A percentile compares a stretch with the other conserved stretches of the same genome.
Conservation (phyloP, 1,140 invertebrate species). For the Stegodyphus mimosarum region DNA sequence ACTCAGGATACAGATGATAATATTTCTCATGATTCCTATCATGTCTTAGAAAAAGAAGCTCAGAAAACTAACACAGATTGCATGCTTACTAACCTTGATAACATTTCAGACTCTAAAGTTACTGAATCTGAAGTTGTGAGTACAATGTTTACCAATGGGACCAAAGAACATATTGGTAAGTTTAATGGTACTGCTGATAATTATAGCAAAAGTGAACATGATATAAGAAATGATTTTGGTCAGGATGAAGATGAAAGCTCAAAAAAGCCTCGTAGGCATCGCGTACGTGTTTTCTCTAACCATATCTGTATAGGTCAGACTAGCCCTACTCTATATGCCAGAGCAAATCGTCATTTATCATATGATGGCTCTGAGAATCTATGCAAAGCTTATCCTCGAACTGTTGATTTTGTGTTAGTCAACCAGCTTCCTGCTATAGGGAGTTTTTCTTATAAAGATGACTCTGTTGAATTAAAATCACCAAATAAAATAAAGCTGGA, state of each 20-base stretch:
- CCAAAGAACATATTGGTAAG: constrained; percentile 17
- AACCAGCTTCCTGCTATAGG: constrained; percentile 68
- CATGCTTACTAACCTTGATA: constrained; percentile 40
- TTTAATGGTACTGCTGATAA: neutral
- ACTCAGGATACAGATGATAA: constrained; percentile 55
- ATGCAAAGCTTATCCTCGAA: constrained; percentile 25
- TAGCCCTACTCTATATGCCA: constrained; percentile 48
- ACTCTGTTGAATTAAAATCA: constrained; percentile 66
- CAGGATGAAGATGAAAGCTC: constrained; percentile 14
- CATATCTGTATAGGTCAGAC: constrained; percentile 29
- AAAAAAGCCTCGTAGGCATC: constrained; percentile 10
- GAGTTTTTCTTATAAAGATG: constrained; percentile 70
- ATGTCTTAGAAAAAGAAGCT: constrained; percentile 47
- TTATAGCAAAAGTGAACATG: neutral
- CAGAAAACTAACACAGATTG: constrained; percentile 10
- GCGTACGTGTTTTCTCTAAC: constrained; percentile 33
- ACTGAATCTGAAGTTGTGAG: neutral
- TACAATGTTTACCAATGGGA: neutral
- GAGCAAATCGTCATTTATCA: constrained; percentile 33
- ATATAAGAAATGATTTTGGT: neutral
- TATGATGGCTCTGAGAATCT: neutral
- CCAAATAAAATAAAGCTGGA: constrained; percentile 39
- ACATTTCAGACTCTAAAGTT: constrained; percentile 5
- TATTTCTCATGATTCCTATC: constrained; percentile 56
- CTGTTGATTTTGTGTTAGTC: constrained; percentile 68